Evolutionary conservation across 1,140 invertebrate species (phyloP).

Genomic region (Drosophila orosa): DNA sequence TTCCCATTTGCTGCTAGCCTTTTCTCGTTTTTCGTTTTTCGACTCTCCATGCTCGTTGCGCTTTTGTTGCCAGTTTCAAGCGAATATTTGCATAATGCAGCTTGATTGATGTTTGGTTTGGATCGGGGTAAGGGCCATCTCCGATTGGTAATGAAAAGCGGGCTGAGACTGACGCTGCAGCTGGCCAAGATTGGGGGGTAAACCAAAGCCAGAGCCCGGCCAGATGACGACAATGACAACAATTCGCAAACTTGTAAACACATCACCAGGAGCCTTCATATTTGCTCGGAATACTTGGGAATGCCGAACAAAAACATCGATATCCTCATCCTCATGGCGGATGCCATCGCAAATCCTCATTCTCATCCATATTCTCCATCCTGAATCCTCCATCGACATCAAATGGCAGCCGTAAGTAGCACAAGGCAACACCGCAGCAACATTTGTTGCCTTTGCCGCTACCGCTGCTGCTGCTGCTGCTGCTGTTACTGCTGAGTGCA

Average conservation of each 20-base stretch:
- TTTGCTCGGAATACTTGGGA: conserved; percentile 51
- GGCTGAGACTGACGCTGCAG: conserved; percentile 46
- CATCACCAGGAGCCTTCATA: conserved; percentile 64
- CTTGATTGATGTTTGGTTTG: conserved; percentile 74
- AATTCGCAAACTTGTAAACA: conserved; percentile 78
- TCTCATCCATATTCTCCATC: not conserved
- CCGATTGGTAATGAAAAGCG: conserved; percentile 75
- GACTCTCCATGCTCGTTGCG: conserved; percentile 31
- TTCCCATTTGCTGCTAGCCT: conserved; percentile 8
- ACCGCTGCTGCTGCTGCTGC: conserved; percentile 15
- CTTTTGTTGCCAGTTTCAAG: conserved; percentile 77
- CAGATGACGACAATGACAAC: conserved; percentile 75
- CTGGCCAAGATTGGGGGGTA: conserved; percentile 51
- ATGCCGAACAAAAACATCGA: conserved; percentile 46
- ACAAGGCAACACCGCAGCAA: conserved; percentile 49
- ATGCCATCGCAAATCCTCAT: not conserved
- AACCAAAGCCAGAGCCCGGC: conserved; percentile 28
- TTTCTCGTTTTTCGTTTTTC: conserved; percentile 30
- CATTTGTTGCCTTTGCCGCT: conserved; percentile 51
- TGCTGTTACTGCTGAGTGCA: conserved; percentile 54
- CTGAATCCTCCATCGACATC: conserved; percentile 30
- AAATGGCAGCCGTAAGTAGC: conserved; percentile 54
- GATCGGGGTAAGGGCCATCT: not conserved
- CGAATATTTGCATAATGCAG: conserved; percentile 78
- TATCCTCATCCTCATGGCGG: conserved; percentile 1